A percentile compares a stretch with the other conserved stretches of the same genome.
phyloP scores from a whole-genome alignment of 2,888 invertebrate species.

The Cosmia trapezina region DNA sequence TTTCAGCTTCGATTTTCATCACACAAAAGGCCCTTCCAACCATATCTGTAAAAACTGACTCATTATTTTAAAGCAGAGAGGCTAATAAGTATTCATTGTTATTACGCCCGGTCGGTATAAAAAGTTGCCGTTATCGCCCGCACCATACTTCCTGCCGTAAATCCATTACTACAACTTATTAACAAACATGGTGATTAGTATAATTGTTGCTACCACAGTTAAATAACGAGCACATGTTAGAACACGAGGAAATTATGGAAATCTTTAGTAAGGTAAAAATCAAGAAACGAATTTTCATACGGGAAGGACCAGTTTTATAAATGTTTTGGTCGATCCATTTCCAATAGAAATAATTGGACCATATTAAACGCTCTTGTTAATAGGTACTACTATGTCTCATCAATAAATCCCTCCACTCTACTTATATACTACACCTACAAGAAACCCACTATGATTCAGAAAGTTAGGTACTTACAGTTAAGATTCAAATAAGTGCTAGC shows the following conservation, averaged over 20 bases:
- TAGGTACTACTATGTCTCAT: not conserved
- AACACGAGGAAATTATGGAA: not conserved
- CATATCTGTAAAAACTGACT: constrained; percentile 42
- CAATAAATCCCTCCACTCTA: not conserved
- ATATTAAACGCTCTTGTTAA: not conserved
- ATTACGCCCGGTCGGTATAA: constrained; percentile 46
- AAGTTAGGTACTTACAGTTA: too few relatives aligned
- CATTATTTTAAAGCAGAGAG: constrained; percentile 53
- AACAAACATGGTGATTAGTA: constrained; percentile 72
- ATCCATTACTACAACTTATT: constrained; percentile 71
- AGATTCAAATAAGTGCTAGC: too few relatives aligned
- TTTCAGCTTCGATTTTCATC: not conserved
- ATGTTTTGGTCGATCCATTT: not conserved
- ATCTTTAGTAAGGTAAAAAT: constrained; percentile 1
- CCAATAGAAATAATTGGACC: not conserved
- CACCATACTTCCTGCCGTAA: constrained; percentile 69
- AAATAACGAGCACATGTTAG: constrained; percentile 25
- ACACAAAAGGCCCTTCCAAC: not conserved
- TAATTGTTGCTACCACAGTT: constrained; percentile 49
- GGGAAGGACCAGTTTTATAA: not conserved
- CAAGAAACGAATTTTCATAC: not conserved
- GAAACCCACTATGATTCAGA: not conserved
- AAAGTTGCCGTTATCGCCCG: constrained; percentile 65
- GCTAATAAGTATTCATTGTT: constrained; percentile 59
- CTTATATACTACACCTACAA: not conserved